These are phyloP conservation scores for Epiblema foenella DNA, from an alignment of 2,888 invertebrate species.

Conservation along the genomic window DNA sequence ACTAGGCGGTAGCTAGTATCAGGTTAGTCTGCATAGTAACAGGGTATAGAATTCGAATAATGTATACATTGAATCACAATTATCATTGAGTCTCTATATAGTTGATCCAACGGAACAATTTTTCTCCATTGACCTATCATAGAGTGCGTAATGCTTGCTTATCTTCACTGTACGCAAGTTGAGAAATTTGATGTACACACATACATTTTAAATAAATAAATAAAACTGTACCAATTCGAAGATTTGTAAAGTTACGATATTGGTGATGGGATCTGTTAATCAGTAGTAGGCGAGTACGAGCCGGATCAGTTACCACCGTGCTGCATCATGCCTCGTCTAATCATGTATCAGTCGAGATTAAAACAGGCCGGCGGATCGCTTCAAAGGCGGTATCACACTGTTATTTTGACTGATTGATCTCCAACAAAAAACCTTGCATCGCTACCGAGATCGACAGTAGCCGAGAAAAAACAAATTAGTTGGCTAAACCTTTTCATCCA, in stretches of 20 bases:
- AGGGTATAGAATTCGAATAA: no score
- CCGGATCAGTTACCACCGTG: slow-evolving; percentile 78
- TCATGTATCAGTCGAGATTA: slow-evolving; percentile 83
- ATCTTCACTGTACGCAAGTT: neutral
- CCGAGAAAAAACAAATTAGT: slow-evolving; percentile 84
- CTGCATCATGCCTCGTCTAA: slow-evolving; percentile 84
- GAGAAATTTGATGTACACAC: neutral
- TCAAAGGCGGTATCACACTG: slow-evolving; percentile 85
- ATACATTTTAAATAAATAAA: no score
- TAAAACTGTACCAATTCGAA: neutral
- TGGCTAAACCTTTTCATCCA: slow-evolving; percentile 84
- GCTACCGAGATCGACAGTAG: slow-evolving; percentile 85
- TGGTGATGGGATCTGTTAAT: slow-evolving; percentile 57
- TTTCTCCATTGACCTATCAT: no score
- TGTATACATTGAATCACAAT: no score
- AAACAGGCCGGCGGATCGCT: slow-evolving; percentile 82
- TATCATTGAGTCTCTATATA: no score
- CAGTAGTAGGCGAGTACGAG: slow-evolving; percentile 68
- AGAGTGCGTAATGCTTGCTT: neutral
- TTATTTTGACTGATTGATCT: slow-evolving; percentile 86
- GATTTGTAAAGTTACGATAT: slow-evolving; percentile 6
- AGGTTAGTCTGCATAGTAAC: no score
- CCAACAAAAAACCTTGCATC: slow-evolving; percentile 80
- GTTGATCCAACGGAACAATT: no score
- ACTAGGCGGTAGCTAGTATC: neutral